Percentiles rank a stretch among this genome's conserved stretches.
Evolutionary conservation across 2,888 invertebrate species (phyloP).

Genomic region (Antheraea assamensis): DNA sequence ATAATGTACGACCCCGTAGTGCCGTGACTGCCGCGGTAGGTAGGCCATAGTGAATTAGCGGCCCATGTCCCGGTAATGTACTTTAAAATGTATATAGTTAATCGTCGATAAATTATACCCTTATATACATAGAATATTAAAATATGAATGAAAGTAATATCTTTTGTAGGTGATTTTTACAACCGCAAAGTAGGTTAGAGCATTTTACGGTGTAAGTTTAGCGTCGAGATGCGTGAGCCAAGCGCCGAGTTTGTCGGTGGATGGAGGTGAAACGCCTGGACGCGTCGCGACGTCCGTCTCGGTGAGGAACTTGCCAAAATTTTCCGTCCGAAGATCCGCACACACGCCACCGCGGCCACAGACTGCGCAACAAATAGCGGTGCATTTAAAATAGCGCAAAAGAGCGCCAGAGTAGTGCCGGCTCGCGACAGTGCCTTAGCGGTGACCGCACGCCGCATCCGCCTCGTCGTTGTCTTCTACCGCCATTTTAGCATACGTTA

Average conservation of each 20-base stretch:
- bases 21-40: slow-evolving; percentile 47
- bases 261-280: slow-evolving; percentile 38
- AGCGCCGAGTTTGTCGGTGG: slow-evolving; percentile 61
- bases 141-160: slow-evolving; percentile 82
- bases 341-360: slow-evolving; percentile 46
- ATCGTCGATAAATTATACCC: slow-evolving; percentile 78
- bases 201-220: slow-evolving; percentile 72
- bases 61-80: slow-evolving; percentile 73
- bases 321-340: slow-evolving; percentile 79
- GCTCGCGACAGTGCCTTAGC: slow-evolving; percentile 69
- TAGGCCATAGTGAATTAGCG: slow-evolving; percentile 72
- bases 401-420: slow-evolving; percentile 30
- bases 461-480: slow-evolving; percentile 16
- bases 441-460: slow-evolving; percentile 42
- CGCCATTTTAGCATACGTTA: background rate
- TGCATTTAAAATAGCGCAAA: slow-evolving; percentile 33
- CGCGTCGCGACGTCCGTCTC: slow-evolving; percentile 57
- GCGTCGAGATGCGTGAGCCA: slow-evolving; percentile 72
- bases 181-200: slow-evolving; percentile 81
- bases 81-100: slow-evolving; percentile 72
- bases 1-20: slow-evolving; percentile 79
- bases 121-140: slow-evolving; percentile 79
- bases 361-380: slow-evolving; percentile 31
- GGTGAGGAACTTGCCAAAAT: slow-evolving; percentile 75
- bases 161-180: slow-evolving; percentile 83